Evolutionary conservation across 2,113 vertebrate species (phyloP).

Genomic region (Sialia sialis): DNA sequence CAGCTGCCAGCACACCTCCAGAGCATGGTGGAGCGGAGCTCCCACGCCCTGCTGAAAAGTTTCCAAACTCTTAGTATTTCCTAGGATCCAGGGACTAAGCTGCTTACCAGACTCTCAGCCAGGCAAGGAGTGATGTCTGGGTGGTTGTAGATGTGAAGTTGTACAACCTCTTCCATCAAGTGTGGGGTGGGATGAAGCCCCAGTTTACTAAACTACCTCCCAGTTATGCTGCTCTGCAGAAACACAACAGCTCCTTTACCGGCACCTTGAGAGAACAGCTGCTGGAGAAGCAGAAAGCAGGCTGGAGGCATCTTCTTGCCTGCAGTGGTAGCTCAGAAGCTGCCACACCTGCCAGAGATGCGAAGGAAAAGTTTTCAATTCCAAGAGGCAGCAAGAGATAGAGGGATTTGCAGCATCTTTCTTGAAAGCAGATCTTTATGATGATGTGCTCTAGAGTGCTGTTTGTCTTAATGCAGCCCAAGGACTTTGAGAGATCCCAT

Average conservation of each 20-base stretch:
- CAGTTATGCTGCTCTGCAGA: not conserved
- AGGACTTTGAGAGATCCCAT: not conserved
- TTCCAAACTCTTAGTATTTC: not conserved
- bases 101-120: not conserved
- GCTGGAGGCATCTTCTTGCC: not conserved
- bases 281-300: not conserved
- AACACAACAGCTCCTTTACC: not conserved
- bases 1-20: not conserved
- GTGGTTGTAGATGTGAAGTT: not conserved
- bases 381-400: not conserved
- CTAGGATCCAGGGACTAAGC: not conserved
- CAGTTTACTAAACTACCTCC: not conserved
- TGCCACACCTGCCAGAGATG: not conserved
- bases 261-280: not conserved
- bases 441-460: not conserved
- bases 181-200: not conserved
- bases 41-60: not conserved
- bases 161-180: not conserved
- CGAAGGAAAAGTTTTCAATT: not conserved
- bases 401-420: not conserved
- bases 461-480: not conserved
- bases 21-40: fast-evolving
- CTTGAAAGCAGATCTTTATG: not conserved
- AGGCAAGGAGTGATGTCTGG: not conserved
- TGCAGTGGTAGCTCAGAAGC: not conserved